phyloP scores from a whole-genome alignment of 2,888 invertebrate species.

The Chymomyza caudatula region DNA sequence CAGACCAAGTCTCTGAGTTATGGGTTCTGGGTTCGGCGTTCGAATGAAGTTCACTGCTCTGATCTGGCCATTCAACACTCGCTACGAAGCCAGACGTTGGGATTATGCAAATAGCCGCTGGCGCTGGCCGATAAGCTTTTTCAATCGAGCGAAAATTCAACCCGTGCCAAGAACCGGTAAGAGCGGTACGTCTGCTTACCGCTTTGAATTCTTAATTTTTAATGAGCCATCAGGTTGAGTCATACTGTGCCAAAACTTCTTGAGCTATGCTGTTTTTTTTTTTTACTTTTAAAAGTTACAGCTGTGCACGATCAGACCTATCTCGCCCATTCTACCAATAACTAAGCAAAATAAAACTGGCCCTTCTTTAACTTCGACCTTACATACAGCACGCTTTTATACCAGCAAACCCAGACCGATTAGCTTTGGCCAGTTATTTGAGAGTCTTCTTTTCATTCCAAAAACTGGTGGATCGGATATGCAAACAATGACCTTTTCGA shows the following conservation, averaged over 20 bases:
- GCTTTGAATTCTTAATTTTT: slow-evolving; percentile 41
- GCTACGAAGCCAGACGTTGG: slow-evolving; percentile 39
- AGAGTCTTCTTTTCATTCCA: too few relatives aligned
- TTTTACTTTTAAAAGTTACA: too few relatives aligned
- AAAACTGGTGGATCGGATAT: too few relatives aligned
- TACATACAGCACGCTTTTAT: too few relatives aligned
- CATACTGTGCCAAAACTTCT: neutral
- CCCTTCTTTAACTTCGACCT: too few relatives aligned
- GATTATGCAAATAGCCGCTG: slow-evolving; percentile 53
- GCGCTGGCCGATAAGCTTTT: neutral
- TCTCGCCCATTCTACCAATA: too few relatives aligned
- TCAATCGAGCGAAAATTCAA: slow-evolving; percentile 25
- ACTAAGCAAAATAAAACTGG: too few relatives aligned
- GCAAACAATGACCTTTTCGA: too few relatives aligned
- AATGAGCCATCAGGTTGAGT: neutral
- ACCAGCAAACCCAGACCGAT: too few relatives aligned
- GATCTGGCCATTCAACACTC: slow-evolving; percentile 21
- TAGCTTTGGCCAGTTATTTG: too few relatives aligned
- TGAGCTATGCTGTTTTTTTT: neutral
- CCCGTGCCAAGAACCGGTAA: slow-evolving; percentile 39
- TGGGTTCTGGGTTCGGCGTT: neutral
- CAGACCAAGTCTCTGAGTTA: neutral
- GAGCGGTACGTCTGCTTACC: slow-evolving; percentile 1
- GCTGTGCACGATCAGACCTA: too few relatives aligned
- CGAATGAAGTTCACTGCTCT: slow-evolving; percentile 32